Conservation (phyloP, 1,140 invertebrate genomes). For the Bombus haemorrhoidalis region DNA sequence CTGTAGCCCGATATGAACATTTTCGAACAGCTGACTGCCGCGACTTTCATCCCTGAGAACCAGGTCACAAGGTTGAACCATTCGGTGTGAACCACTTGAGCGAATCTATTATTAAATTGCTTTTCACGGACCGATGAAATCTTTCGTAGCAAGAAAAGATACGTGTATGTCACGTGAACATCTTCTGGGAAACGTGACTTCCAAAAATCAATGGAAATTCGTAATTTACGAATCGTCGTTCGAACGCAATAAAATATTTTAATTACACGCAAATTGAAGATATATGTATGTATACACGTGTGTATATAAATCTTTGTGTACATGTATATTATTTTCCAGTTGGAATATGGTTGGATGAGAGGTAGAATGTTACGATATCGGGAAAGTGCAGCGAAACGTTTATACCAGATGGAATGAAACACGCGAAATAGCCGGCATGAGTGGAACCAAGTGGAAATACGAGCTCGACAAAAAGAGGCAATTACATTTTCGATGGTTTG, state of each 20-base stretch:
- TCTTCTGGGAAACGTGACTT: neutral
- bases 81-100: neutral
- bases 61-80: constrained; percentile 34
- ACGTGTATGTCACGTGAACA: neutral
- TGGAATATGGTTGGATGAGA: neutral
- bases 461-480: neutral
- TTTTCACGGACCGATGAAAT: neutral
- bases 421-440: neutral
- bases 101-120: neutral
- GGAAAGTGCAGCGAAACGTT: neutral
- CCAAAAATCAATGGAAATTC: neutral
- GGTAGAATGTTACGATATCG: neutral
- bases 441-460: neutral
- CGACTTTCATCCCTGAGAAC: neutral
- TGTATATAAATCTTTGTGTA: neutral
- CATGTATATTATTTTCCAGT: neutral
- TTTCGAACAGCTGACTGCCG: constrained; percentile 44
- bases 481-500: neutral
- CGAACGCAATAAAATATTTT: neutral
- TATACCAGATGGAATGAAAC: neutral
- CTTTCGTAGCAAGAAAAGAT: neutral
- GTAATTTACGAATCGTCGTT: neutral
- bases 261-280: too few species aligned
- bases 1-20: constrained; percentile 24
- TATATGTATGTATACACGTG: neutral